Percentiles rank a stretch among this genome's conserved stretches.
These are phyloP conservation scores for Piliocolobus tephrosceles DNA, from an alignment of 2,113 vertebrate species.

Conservation along the genomic window DNA sequence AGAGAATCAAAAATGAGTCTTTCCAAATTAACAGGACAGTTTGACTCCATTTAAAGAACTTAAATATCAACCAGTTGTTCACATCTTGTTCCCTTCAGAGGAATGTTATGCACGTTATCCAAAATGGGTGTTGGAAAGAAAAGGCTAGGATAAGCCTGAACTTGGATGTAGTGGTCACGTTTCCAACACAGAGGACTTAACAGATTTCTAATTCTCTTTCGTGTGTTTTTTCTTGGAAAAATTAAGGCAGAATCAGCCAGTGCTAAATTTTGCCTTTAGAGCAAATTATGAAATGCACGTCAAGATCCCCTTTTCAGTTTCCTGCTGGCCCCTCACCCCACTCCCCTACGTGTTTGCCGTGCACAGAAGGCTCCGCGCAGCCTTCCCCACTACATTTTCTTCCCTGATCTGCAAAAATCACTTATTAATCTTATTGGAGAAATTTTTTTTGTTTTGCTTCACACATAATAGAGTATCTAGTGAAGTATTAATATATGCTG, in stretches of 20 bases:
- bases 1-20: not conserved
- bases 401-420: not conserved
- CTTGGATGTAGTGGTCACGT: not conserved
- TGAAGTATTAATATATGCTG: not conserved
- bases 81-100: not conserved
- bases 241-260: not conserved
- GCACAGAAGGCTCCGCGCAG: not conserved
- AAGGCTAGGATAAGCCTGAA: not conserved
- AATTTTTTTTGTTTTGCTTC: not conserved
- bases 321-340: not conserved
- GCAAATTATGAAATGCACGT: not conserved
- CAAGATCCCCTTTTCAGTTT: not conserved
- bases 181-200: not conserved
- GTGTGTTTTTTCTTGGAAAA: not conserved
- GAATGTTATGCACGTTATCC: not conserved
- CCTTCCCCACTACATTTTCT: not conserved
- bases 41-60: conserved; percentile 26
- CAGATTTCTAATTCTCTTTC: conserved; percentile 10
- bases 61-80: not conserved
- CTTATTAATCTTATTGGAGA: not conserved
- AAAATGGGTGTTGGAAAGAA: not conserved
- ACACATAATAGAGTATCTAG: not conserved
- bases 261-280: not conserved
- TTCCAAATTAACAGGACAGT: not conserved
- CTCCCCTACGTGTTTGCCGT: not conserved